phyloP scores from a whole-genome alignment of 1,140 invertebrate genomes.

The Papilio xuthus region DNA sequence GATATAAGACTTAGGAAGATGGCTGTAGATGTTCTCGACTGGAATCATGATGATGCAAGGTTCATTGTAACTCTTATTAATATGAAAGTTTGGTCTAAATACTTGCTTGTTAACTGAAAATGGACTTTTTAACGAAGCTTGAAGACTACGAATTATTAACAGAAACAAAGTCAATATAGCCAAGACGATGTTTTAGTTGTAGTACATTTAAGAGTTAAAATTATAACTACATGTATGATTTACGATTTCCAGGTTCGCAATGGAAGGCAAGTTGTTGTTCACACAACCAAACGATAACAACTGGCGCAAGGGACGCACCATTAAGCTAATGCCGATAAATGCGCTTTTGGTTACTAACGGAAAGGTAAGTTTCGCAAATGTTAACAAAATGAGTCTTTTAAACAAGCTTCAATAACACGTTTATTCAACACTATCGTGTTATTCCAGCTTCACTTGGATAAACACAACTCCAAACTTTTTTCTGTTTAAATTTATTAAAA shows the following conservation, averaged over 20 bases:
- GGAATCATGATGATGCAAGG: conserved; percentile 95
- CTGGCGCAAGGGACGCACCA: conserved; percentile 92
- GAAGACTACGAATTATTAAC: no score
- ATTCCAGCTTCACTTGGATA: neutral
- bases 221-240: conserved; percentile 8
- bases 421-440: neutral
- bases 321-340: conserved; percentile 93
- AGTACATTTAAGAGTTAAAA: neutral
- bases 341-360: conserved; percentile 93
- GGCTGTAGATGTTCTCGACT: conserved; percentile 95
- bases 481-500: neutral
- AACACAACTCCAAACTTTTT: neutral
- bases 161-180: no score
- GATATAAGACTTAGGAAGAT: conserved; percentile 95
- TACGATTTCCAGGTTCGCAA: conserved; percentile 84
- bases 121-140: no score
- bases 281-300: conserved; percentile 94
- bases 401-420: neutral
- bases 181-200: neutral
- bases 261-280: conserved; percentile 92
- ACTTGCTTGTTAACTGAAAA: neutral
- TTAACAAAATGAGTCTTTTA: conserved; percentile 4
- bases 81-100: neutral
- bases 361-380: conserved; percentile 83
- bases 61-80: conserved; percentile 41